phyloP scores from a whole-genome alignment of 2,797 vertebrate species.

The Streptopelia turtur region DNA sequence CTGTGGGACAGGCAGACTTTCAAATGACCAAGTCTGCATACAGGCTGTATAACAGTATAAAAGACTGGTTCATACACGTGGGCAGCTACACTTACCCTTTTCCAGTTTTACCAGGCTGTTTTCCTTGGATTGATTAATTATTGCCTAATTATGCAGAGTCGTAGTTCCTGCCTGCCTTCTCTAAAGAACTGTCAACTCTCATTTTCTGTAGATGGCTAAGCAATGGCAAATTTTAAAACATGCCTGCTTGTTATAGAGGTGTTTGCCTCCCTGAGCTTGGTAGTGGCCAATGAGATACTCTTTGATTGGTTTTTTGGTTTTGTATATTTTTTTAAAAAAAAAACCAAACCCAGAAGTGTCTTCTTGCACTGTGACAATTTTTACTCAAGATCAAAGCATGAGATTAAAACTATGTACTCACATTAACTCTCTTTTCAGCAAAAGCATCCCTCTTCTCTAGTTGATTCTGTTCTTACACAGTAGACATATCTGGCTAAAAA shows the following conservation, averaged over 20 bases:
- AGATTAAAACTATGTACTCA: background rate
- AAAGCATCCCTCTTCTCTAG: background rate
- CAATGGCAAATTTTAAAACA: constrained; percentile 50
- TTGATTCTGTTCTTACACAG: background rate
- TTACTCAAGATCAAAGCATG: background rate
- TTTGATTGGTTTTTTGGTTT: background rate
- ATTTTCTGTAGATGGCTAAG: constrained; percentile 63
- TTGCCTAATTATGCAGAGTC: constrained; percentile 39
- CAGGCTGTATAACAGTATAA: background rate
- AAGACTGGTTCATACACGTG: background rate
- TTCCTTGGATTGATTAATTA: constrained; percentile 58
- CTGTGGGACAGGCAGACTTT: background rate
- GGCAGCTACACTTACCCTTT: background rate
- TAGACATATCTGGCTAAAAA: background rate
- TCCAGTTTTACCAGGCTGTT: constrained; percentile 39
- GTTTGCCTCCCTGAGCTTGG: background rate
- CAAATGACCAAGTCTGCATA: background rate
- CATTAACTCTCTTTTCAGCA: constrained; percentile 4
- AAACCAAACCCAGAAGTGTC: background rate
- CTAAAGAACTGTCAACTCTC: constrained; percentile 42
- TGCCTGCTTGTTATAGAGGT: constrained; percentile 14
- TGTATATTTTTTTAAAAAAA: too few species aligned
- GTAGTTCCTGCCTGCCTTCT: constrained; percentile 35
- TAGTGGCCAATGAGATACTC: background rate
- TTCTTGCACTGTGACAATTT: background rate